Conservation (phyloP, 2,797 vertebrate species). For the Sebastes taczanowskii region DNA sequence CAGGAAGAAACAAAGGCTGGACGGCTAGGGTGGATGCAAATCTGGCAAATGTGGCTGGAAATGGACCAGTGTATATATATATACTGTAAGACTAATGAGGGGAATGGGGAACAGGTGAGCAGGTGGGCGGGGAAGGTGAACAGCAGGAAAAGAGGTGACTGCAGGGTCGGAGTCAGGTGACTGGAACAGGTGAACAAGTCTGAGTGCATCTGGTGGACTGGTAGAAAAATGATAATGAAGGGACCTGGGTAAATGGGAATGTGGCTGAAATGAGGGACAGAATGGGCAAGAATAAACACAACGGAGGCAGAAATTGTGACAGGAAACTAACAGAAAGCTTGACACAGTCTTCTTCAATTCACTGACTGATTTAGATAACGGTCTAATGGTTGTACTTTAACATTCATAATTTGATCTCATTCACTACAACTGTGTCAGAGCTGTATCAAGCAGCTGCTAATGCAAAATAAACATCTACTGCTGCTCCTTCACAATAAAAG, state of each 20-base stretch:
- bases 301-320: neutral
- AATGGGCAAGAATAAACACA: neutral
- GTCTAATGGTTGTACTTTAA: neutral
- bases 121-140: no score
- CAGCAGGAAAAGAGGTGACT: no score
- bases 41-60: neutral
- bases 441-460: neutral
- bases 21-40: neutral
- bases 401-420: neutral
- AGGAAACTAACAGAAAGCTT: neutral
- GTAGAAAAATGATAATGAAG: neutral
- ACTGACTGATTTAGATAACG: neutral
- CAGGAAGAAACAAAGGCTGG: neutral
- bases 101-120: neutral
- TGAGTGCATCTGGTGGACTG: no score
- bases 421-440: neutral
- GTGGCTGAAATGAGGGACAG: neutral
- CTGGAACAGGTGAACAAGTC: no score
- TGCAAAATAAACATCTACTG: neutral
- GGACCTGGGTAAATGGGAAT: neutral
- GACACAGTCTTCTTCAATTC: neutral
- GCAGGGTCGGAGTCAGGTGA: no score
- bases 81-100: neutral
- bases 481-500: neutral
- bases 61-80: neutral